Conservation (phyloP, 37 sponge, comb jelly and placozoan species). For the Chondrosia reniformis region DNA sequence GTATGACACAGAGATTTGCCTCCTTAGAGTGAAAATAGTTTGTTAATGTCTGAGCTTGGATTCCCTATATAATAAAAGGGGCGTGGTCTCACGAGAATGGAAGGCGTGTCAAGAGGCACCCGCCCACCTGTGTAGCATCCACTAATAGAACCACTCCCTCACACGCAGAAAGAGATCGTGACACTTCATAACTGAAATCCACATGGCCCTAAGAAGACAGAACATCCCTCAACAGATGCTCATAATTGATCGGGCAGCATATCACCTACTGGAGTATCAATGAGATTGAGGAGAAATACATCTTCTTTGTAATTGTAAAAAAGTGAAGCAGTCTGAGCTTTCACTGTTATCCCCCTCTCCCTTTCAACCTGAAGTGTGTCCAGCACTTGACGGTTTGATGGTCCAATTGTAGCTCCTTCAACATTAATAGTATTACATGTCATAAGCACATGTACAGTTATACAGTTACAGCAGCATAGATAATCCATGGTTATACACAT, state of each 20-base stretch:
- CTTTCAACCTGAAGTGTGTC: slow-evolving; percentile 92
- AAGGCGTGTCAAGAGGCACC: background rate
- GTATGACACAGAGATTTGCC: slow-evolving; percentile 70
- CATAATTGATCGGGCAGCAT: background rate
- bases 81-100: background rate
- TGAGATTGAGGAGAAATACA: slow-evolving; percentile 83
- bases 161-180: slow-evolving; percentile 86
- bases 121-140: slow-evolving; percentile 85
- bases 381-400: slow-evolving; percentile 70
- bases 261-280: slow-evolving; percentile 90
- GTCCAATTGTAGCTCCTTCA: too few species aligned
- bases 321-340: slow-evolving; percentile 92
- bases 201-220: slow-evolving; percentile 76
- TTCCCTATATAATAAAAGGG: slow-evolving; percentile 50
- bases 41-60: slow-evolving; percentile 96
- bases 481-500: too few species aligned
- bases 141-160: slow-evolving; percentile 90
- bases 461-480: too few species aligned
- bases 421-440: too few species aligned
- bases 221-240: background rate
- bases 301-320: slow-evolving; percentile 39
- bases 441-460: too few species aligned
- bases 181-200: slow-evolving; percentile 96
- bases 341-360: slow-evolving; percentile 96
- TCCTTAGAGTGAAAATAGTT: slow-evolving; percentile 78